Conservation (phyloP, 2,888 invertebrate genomes). For the Boloria euphrosyne region DNA sequence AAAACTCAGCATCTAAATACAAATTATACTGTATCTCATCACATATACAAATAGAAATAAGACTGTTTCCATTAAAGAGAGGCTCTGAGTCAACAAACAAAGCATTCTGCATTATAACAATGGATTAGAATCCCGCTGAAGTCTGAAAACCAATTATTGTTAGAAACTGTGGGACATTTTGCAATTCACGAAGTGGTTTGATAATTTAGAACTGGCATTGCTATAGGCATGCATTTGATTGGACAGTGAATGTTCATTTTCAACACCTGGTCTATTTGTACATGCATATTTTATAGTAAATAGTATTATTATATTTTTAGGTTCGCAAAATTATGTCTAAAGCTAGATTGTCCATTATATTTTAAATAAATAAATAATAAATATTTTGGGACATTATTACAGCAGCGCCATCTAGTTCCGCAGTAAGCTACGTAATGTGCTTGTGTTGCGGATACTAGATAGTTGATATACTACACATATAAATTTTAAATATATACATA, state of each 20-base stretch:
- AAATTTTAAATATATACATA: too few species aligned
- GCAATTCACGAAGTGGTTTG: constrained; percentile 25
- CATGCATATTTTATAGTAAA: too few species aligned
- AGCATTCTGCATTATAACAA: constrained; percentile 27
- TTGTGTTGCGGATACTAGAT: too few species aligned
- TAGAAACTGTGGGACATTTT: constrained; percentile 28
- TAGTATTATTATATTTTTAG: too few species aligned
- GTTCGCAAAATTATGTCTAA: too few species aligned
- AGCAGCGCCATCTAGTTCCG: too few species aligned
- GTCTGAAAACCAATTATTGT: constrained; percentile 39
- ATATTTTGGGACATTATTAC: too few species aligned
- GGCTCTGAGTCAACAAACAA: constrained; percentile 32
- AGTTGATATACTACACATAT: too few species aligned
- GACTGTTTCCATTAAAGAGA: constrained; percentile 28
- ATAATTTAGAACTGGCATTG: constrained; percentile 14
- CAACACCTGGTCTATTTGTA: background rate
- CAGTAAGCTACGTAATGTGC: too few species aligned
- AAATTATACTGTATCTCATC: background rate
- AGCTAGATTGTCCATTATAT: too few species aligned
- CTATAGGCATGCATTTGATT: too few species aligned
- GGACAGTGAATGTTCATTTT: background rate
- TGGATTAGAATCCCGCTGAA: constrained; percentile 26
- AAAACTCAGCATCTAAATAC: background rate
- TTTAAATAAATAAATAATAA: too few species aligned
- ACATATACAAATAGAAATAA: constrained; percentile 29